Conservation (phyloP, 2,113 vertebrate genomes). For the Mastomys coucha region DNA sequence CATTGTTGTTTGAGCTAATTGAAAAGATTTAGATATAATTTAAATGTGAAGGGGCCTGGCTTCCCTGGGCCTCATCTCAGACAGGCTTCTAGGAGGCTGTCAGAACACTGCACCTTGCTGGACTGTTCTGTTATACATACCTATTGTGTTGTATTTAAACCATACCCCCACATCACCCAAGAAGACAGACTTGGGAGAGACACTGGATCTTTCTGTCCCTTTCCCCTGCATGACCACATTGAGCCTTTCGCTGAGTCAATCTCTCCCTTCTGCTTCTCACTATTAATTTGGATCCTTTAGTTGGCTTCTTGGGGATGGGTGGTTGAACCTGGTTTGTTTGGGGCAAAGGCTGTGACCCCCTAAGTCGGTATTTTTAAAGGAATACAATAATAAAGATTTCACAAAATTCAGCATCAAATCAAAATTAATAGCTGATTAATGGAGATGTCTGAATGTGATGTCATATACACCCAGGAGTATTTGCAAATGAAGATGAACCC, state of each 20-base stretch:
- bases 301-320: not conserved
- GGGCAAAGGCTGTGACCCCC: not conserved
- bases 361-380: not conserved
- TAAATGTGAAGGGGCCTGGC: not conserved
- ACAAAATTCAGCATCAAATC: not conserved
- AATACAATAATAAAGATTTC: not conserved
- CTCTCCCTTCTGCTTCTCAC: not conserved
- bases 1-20: not conserved
- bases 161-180: not conserved
- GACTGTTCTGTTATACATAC: not conserved
- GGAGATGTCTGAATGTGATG: not conserved
- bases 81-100: not conserved
- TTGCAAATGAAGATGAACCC: not conserved
- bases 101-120: not conserved
- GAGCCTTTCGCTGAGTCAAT: not conserved
- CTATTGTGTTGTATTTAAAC: not conserved
- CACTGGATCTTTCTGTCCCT: not conserved
- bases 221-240: not conserved
- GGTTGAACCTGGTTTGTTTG: not conserved
- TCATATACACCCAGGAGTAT: not conserved
- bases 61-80: not conserved
- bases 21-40: not conserved
- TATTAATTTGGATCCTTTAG: not conserved
- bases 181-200: not conserved
- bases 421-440: not conserved